Percentiles rank a stretch among this genome's conserved stretches.
Evolutionary conservation across 2,888 invertebrate species (phyloP).

Genomic region (Leistus spinibarbis): DNA sequence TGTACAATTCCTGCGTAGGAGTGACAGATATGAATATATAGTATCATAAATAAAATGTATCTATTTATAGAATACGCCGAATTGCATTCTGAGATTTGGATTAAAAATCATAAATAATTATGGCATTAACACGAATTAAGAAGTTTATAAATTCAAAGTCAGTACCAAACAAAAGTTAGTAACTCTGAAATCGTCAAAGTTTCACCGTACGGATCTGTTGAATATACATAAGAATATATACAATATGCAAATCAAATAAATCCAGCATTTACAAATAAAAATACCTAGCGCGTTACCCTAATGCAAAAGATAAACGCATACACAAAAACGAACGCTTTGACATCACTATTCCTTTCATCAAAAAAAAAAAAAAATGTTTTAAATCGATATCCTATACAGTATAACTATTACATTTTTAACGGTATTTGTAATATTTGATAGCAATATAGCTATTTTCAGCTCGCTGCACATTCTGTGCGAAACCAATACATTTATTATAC

Average conservation of each 20-base stretch:
- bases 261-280: neutral
- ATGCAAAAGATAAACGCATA: neutral
- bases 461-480: no score
- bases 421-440: neutral
- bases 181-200: neutral
- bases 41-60: no score
- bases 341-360: neutral
- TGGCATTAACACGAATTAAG: neutral
- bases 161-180: no score
- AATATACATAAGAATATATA: neutral
- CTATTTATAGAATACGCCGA: neutral
- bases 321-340: neutral
- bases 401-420: neutral
- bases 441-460: neutral
- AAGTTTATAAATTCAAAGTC: neutral
- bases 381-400: neutral
- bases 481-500: no score
- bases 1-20: no score
- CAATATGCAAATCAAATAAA: neutral
- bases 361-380: neutral
- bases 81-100: neutral
- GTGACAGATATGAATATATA: no score
- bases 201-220: neutral
- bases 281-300: neutral
- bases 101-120: neutral